Evolutionary conservation across 2,888 invertebrate genomes (phyloP).

Genomic region (Microctonus aethiopoides): DNA sequence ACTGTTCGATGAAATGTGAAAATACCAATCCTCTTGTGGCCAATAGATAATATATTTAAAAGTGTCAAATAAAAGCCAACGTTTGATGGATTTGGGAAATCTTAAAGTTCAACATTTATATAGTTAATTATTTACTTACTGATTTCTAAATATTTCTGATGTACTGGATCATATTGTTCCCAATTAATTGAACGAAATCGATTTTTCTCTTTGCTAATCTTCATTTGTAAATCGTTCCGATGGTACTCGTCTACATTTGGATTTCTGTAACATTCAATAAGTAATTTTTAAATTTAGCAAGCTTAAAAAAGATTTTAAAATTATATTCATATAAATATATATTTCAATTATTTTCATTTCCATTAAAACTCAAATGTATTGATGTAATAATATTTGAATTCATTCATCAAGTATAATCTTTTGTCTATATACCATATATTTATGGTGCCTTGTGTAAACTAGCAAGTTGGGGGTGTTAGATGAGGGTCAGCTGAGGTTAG

Average conservation of each 20-base stretch:
- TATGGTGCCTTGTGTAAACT: neutral
- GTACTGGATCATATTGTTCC: conserved; percentile 93
- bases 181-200: conserved; percentile 86
- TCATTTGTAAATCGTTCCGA: conserved; percentile 75
- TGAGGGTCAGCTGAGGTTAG: neutral
- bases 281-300: neutral
- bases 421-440: neutral
- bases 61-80: no score
- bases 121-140: conserved; percentile 72
- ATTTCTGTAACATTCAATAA: conserved; percentile 74
- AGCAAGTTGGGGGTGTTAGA: neutral
- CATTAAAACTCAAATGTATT: no score
- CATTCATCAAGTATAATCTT: neutral
- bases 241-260: conserved; percentile 80
- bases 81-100: neutral
- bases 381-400: neutral
- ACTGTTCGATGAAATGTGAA: neutral
- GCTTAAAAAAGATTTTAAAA: no score
- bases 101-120: neutral
- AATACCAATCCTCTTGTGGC: neutral
- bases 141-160: conserved; percentile 93
- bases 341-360: no score
- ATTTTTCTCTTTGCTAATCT: conserved; percentile 85
- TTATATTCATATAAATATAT: neutral
- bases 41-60: neutral